Evolutionary conservation across 2,113 vertebrate species (phyloP).

Genomic region (Microcebus lehilahytsara): DNA sequence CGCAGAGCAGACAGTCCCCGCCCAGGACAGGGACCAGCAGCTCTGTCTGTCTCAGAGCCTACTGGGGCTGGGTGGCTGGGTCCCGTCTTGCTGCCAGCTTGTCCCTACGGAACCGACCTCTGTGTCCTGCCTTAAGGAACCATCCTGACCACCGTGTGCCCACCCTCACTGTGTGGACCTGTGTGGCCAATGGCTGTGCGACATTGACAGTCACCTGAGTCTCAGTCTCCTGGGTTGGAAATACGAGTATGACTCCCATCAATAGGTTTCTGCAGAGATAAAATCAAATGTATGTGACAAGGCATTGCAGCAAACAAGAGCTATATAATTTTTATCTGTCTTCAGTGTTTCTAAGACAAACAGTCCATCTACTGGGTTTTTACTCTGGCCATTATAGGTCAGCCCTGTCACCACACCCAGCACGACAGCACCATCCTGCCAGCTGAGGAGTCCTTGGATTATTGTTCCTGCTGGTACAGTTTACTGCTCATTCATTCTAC

Average conservation of each 20-base stretch:
- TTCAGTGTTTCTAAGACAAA: not conserved
- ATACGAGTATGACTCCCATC: not conserved
- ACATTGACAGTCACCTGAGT: not conserved
- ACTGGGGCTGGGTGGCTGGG: not conserved
- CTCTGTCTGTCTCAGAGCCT: not conserved
- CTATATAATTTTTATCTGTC: not conserved
- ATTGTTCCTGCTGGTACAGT: not conserved
- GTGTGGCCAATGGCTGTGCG: not conserved
- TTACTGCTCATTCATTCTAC: not conserved
- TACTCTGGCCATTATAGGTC: not conserved
- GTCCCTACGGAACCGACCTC: not conserved
- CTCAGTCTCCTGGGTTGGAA: not conserved
- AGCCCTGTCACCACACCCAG: not conserved
- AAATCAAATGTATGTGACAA: not conserved
- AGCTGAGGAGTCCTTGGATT: too few relatives aligned
- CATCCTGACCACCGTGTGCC: not conserved
- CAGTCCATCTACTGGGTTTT: not conserved
- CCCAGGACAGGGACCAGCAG: not conserved
- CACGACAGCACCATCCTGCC: too few relatives aligned
- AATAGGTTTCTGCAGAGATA: not conserved
- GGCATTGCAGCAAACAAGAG: not conserved
- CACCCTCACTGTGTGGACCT: not conserved
- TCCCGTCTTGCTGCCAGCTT: too few relatives aligned
- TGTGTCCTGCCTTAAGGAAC: not conserved
- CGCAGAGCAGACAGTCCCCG: not conserved